Evolutionary conservation across 2,888 invertebrate species (phyloP).

Genomic region (Xanthia togata): DNA sequence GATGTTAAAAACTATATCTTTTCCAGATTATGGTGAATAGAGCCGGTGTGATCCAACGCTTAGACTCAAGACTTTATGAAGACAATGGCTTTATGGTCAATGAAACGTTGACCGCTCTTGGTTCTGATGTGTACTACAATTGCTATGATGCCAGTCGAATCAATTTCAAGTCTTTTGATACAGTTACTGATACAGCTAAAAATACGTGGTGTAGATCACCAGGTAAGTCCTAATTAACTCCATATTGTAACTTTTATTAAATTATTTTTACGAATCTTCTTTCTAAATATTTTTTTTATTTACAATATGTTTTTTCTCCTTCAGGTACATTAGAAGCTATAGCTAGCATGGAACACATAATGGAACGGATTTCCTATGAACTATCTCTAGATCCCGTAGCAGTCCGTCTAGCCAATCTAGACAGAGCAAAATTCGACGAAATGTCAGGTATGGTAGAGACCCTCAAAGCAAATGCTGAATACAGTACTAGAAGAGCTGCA

Average conservation of each 20-base stretch:
- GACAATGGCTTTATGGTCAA: constrained; percentile 85
- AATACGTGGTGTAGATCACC: constrained; percentile 79
- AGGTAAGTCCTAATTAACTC: constrained; percentile 68
- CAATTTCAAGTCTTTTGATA: constrained; percentile 71
- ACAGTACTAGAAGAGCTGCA: constrained; percentile 80
- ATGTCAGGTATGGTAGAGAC: constrained; percentile 87
- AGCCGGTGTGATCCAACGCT: constrained; percentile 86
- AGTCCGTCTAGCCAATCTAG: constrained; percentile 89
- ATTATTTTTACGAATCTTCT: neutral
- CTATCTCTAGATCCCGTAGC: constrained; percentile 89
- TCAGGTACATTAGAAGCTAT: constrained; percentile 89
- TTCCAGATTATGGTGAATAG: constrained; percentile 77
- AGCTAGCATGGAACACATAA: constrained; percentile 90
- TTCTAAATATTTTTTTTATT: neutral
- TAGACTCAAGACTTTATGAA: constrained; percentile 84
- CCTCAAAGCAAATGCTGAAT: constrained; percentile 83
- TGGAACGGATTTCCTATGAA: constrained; percentile 91
- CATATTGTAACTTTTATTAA: neutral
- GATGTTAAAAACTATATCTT: neutral
- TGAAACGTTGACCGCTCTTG: constrained; percentile 67
- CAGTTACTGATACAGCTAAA: constrained; percentile 76
- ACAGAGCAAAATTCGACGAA: constrained; percentile 66
- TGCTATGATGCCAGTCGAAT: constrained; percentile 73
- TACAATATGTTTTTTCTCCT: neutral
- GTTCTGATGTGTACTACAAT: constrained; percentile 66